Evolutionary conservation across 30 jellyfish, hydroid and myxozoan genomes (phyloP).

Genomic region (Hydra vulgaris): DNA sequence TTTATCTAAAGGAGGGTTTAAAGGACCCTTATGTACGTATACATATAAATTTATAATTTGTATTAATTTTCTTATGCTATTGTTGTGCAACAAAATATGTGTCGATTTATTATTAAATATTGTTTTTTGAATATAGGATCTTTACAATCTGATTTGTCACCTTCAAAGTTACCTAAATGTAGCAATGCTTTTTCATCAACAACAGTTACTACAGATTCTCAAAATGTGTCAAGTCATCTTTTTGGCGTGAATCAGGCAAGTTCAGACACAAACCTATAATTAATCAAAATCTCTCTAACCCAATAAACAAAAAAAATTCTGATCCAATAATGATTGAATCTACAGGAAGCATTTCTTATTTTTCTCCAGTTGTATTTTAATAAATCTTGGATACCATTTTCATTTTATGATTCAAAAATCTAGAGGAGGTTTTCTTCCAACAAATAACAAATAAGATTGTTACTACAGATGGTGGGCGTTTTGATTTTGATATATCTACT

Average conservation of each 20-base stretch:
- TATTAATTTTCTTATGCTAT: too few relatives aligned
- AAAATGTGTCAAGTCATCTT: background rate
- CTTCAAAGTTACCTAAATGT: background rate
- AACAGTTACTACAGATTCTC: background rate
- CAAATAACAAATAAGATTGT: slow-evolving; percentile 2
- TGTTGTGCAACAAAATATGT: too few relatives aligned
- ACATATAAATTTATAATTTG: too few relatives aligned
- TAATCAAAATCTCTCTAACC: too few relatives aligned
- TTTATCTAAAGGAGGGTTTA: too few relatives aligned
- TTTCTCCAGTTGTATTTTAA: slow-evolving; percentile 82
- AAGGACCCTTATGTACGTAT: too few relatives aligned
- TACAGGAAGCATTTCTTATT: background rate
- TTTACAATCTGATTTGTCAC: background rate
- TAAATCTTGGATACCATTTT: slow-evolving; percentile 68
- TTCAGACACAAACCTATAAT: background rate
- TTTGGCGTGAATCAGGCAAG: background rate
- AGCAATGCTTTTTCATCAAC: background rate
- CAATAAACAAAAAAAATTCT: too few relatives aligned
- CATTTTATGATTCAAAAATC: slow-evolving; percentile 52
- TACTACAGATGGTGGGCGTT: slow-evolving; percentile 96
- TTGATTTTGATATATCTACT: slow-evolving; percentile 66
- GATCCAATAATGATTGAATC: too few relatives aligned
- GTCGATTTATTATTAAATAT: too few relatives aligned
- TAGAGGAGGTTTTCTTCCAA: slow-evolving; percentile 38
- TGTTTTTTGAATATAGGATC: background rate